Conservation (phyloP, 2,797 vertebrate species). For the Paedocypris micromegethes region DNA sequence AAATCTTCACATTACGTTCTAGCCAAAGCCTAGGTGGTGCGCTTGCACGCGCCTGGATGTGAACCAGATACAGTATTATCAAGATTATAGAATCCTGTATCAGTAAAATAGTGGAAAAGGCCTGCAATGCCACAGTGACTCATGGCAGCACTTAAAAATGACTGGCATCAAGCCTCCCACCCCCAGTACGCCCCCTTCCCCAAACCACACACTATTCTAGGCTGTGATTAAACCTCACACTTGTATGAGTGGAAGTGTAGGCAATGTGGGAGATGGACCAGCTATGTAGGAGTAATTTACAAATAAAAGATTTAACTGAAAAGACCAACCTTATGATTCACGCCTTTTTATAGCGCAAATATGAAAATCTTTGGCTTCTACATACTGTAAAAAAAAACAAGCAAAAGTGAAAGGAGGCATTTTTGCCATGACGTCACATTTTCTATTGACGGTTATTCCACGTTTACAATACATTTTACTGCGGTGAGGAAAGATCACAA, state of each 20-base stretch:
- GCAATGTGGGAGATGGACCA: slow-evolving; percentile 37
- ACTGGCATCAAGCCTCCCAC: slow-evolving; percentile 38
- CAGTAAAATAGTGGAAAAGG: slow-evolving; percentile 3
- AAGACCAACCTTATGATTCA: slow-evolving; percentile 32
- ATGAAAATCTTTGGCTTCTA: too few species aligned
- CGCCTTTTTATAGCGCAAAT: neutral
- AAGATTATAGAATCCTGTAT: too few species aligned
- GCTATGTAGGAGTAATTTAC: slow-evolving; percentile 25
- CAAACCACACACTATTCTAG: slow-evolving; percentile 43
- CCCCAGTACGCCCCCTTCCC: slow-evolving; percentile 19
- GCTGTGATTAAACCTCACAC: slow-evolving; percentile 40
- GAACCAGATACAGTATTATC: too few species aligned
- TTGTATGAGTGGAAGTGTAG: slow-evolving; percentile 34
- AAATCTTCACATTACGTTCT: too few species aligned
- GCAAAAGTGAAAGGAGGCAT: too few species aligned
- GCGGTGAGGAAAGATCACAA: too few species aligned
- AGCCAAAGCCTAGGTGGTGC: too few species aligned
- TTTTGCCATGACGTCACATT: too few species aligned
- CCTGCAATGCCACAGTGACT: slow-evolving; percentile 39
- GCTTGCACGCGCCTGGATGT: too few species aligned
- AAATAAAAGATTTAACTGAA: neutral
- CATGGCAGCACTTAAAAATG: slow-evolving; percentile 34
- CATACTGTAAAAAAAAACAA: too few species aligned
- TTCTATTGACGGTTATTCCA: too few species aligned
- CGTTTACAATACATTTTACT: too few species aligned